Evolutionary conservation across 2,113 vertebrate genomes (phyloP), one percentile per base, ranked within the genome.

Genomic region (Xenopus laevis): DNA sequence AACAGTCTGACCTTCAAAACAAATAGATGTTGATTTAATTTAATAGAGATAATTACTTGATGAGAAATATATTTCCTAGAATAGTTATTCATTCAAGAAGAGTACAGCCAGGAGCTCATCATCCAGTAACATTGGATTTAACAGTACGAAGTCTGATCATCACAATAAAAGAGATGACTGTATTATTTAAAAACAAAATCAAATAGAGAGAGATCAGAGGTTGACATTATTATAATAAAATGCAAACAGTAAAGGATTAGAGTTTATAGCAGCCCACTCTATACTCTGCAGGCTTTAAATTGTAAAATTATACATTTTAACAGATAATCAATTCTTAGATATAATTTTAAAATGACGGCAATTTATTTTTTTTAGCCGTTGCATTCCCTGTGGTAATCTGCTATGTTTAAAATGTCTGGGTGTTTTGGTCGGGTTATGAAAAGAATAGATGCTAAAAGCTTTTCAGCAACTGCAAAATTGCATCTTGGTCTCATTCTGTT

Each of bases 181-280:
- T 16, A 55, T n/a, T 55, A 55, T 55, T 55, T n/a, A 55, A 55
- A 8, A 55, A n/a, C n/a, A n/a, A 16, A 55, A 16, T 7, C 7
- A 55, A n/a, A 55, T n/a, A n/a, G 16, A n/a, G 7, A 16, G 17
- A 55, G 53, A 55, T n/a, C 53, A 55, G 15, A 55, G 53, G 53
- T 55, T n/a, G 17, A 8, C 53, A n/a, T 55, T n/a, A 55, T 55
- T 55, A 55, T n/a, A 55, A 55, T 55, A 55, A 55, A 55, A 55
- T n/a, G 17, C 17, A 55, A 55, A 55, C 17, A n/a, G 53, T 16
- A 16, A 55, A 55, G 16, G 53, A 55, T 16, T 17, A 55, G 4
- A n/a, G 17, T 13, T 55, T 55, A n/a, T n/a, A 55, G 17, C 53
- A 55, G 3, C 8, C 17, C 17, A 55, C 16, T n/a, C 15, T 55